phyloP scores from a whole-genome alignment of 2,797 vertebrate genomes.

The Trachurus trachurus region DNA sequence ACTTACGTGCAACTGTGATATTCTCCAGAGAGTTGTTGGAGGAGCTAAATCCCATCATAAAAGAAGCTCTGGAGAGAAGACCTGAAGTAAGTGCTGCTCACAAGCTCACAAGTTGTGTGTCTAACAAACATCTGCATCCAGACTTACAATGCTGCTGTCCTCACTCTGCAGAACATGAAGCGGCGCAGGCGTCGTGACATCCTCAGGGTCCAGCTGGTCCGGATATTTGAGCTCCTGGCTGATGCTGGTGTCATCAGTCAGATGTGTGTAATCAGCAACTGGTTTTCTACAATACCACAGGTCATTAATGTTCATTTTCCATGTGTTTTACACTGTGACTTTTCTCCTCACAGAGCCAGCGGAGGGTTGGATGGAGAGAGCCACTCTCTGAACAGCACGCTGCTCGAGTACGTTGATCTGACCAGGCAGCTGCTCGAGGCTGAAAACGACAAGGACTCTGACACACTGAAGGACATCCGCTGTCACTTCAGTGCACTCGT shows the following conservation, averaged over 20 bases:
- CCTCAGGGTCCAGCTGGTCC: constrained; percentile 98
- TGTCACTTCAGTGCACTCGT: constrained; percentile 99
- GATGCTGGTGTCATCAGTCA: constrained; percentile 99
- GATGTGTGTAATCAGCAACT: constrained; percentile 84
- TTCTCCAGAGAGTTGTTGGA: constrained; percentile 95
- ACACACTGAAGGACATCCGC: constrained; percentile 96
- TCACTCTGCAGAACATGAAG: constrained; percentile 94
- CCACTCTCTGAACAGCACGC: constrained; percentile 96
- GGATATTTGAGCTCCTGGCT: constrained; percentile 99
- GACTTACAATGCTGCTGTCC: not conserved
- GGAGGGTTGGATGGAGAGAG: constrained; percentile 97
- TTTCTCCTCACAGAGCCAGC: constrained; percentile 88
- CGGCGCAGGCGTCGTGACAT: constrained; percentile 99
- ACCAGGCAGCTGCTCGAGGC: constrained; percentile 97
- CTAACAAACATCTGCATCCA: not conserved
- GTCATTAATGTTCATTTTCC: not conserved
- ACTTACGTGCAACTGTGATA: not conserved
- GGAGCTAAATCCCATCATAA: constrained; percentile 99
- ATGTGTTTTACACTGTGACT: not conserved
- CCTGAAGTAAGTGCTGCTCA: constrained; percentile 91
- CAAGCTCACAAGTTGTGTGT: not conserved
- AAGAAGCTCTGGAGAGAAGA: constrained; percentile 99
- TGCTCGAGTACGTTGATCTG: constrained; percentile 98
- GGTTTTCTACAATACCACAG: not conserved
- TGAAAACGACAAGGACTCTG: constrained; percentile 99